Base-by-base conservation (phyloP, 2,113 vertebrate species). In the Calonectris borealis region DNA sequence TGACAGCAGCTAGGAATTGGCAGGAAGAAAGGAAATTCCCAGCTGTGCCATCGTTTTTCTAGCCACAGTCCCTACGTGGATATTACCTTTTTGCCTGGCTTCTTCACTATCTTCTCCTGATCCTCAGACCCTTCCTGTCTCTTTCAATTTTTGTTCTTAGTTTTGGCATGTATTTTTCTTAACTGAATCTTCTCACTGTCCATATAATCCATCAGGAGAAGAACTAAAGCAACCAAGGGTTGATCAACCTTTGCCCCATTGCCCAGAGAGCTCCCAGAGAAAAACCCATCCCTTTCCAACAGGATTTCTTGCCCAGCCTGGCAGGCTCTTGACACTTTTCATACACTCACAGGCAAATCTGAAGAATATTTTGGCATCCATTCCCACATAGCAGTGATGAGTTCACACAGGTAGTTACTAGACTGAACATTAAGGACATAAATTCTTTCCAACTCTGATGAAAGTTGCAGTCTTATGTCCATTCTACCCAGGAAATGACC, bases 1-100 rank as follows among this genome's bases (percentile, higher is more conserved):
- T 77, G 82, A 93, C 70, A 97, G 89, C 93, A 95, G 26, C 46
- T 66, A 83, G 84, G 54, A 93, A 83, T 5, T 70, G 54, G 16
- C 61, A 94, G 46, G 58, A 87, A 87, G 78, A 92, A 89, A 76
- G 60, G 9, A 76, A 76, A 54, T 84, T 91, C 20, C 57, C 62
- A 86, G 13, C 40, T 65, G n/a, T 66, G 75, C 81, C 91, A 70
- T 77, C 81, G 72, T 72, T 80, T 79, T 89, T 68, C 36, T 69
- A 89, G 25, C 62, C 40, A 60, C 46, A 84, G 44, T 75, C 31
- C 27, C 20, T 88, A 48, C 0, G 0, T 11, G 27, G 38, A 72
- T 42, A 14, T 42, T 24, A 65, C 18, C 8, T 69, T 89, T 64
- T 76, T 82, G 9, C 49, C 32, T 91, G 29, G 3, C 18, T 89